Evolutionary conservation across 2,888 invertebrate species (phyloP).

Genomic region (Galerucella calmariensis): DNA sequence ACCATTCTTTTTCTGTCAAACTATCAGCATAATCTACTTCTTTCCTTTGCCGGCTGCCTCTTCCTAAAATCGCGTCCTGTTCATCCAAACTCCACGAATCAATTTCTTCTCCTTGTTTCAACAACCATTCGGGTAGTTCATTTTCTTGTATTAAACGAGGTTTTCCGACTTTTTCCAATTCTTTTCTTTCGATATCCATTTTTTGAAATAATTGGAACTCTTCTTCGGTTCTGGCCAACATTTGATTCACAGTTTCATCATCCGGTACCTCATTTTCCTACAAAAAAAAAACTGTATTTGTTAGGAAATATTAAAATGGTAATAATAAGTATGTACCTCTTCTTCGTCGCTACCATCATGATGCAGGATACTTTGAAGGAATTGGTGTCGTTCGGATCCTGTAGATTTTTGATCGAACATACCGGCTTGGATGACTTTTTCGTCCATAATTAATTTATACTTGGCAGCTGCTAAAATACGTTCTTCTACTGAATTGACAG

Average conservation of each 20-base stretch:
- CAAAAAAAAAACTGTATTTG: constrained; percentile 59
- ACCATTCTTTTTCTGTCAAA: constrained; percentile 97
- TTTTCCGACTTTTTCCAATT: constrained; percentile 78
- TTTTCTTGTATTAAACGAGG: constrained; percentile 92
- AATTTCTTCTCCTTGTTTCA: constrained; percentile 94
- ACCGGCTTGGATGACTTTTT: constrained; percentile 99
- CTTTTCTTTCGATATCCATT: constrained; percentile 90
- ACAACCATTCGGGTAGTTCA: constrained; percentile 95
- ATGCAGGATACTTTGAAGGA: constrained; percentile 93
- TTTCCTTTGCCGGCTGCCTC: constrained; percentile 92
- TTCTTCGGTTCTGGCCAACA: constrained; percentile 95
- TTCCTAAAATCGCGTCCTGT: constrained; percentile 83
- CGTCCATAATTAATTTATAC: constrained; percentile 99
- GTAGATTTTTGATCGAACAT: constrained; percentile 99
- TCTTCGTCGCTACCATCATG: constrained; percentile 96
- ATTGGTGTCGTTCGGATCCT: constrained; percentile 94
- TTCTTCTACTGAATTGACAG: constrained; percentile 99
- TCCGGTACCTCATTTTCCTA: constrained; percentile 95
- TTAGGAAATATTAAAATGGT: neutral
- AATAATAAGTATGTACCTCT: constrained; percentile 59
- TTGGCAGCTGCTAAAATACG: constrained; percentile 96
- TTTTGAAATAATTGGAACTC: constrained; percentile 94
- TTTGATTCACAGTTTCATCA: constrained; percentile 98
- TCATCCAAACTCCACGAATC: constrained; percentile 72
- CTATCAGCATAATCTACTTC: constrained; percentile 98